These are phyloP conservation scores for Brachionus asplanchnoidis DNA, from an alignment of 1,140 invertebrate species.

Conservation along the genomic window DNA sequence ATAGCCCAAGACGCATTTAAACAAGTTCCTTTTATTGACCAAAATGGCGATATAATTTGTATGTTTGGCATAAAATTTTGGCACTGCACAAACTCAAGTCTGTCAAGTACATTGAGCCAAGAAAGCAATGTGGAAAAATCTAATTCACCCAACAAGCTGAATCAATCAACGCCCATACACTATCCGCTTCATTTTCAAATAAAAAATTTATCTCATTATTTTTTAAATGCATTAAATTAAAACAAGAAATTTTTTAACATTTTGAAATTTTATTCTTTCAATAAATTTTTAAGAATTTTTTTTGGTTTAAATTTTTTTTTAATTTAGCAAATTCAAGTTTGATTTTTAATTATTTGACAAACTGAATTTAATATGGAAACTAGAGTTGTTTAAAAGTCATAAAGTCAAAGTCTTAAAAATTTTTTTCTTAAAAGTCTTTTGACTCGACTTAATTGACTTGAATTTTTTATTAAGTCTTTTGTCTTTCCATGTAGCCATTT, in stretches of 20 bases:
- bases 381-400: too few relatives aligned
- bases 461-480: too few relatives aligned
- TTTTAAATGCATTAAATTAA: not conserved
- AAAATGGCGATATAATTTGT: not conserved
- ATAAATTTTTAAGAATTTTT: not conserved
- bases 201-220: not conserved
- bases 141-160: not conserved
- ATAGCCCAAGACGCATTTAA: not conserved
- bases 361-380: too few relatives aligned
- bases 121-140: not conserved
- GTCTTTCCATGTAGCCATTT: too few relatives aligned
- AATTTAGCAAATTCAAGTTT: too few relatives aligned
- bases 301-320: not conserved
- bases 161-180: not conserved
- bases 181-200: not conserved
- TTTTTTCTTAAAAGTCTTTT: too few relatives aligned
- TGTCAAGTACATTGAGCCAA: not conserved
- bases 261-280: not conserved
- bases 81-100: not conserved
- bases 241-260: not conserved
- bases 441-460: too few relatives aligned
- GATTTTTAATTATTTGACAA: too few relatives aligned
- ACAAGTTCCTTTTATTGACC: not conserved
- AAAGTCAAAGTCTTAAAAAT: too few relatives aligned
- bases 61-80: conserved; percentile 5